Conservation (phyloP, 1,140 invertebrate species). For the Whitmania pigra region DNA sequence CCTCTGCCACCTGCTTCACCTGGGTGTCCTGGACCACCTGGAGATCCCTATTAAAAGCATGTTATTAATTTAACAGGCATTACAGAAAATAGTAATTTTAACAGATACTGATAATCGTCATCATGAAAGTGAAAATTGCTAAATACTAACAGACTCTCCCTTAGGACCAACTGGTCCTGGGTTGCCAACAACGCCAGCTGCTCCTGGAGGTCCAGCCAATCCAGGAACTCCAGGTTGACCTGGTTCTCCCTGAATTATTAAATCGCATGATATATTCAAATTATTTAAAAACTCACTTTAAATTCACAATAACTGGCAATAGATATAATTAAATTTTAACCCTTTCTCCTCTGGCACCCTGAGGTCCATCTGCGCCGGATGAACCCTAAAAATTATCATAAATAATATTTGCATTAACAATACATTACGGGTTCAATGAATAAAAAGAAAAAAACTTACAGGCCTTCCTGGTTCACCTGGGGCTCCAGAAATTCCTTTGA, state of each 20-base stretch:
- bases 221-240: slow-evolving; percentile 47
- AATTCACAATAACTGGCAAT: background rate
- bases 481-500: slow-evolving; percentile 14
- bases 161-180: slow-evolving; percentile 9
- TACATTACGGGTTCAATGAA: background rate
- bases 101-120: background rate
- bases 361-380: slow-evolving; percentile 8
- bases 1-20: slow-evolving; percentile 7
- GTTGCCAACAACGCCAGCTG: slow-evolving; percentile 38
- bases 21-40: slow-evolving; percentile 5
- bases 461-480: slow-evolving; percentile 17
- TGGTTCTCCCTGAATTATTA: slow-evolving; percentile 10
- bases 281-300: background rate
- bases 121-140: background rate
- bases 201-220: slow-evolving; percentile 48
- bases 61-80: background rate
- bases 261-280: background rate
- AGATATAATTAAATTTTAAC: slow-evolving; percentile 3
- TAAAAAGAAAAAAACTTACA: background rate
- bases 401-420: background rate
- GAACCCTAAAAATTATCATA: slow-evolving; percentile 14
- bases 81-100: background rate
- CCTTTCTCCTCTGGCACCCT: slow-evolving; percentile 13
- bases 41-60: background rate
- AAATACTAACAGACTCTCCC: slow-evolving; percentile 14